phyloP scores from a whole-genome alignment of 2,113 vertebrate species.

The Datnioides undecimradiatus region DNA sequence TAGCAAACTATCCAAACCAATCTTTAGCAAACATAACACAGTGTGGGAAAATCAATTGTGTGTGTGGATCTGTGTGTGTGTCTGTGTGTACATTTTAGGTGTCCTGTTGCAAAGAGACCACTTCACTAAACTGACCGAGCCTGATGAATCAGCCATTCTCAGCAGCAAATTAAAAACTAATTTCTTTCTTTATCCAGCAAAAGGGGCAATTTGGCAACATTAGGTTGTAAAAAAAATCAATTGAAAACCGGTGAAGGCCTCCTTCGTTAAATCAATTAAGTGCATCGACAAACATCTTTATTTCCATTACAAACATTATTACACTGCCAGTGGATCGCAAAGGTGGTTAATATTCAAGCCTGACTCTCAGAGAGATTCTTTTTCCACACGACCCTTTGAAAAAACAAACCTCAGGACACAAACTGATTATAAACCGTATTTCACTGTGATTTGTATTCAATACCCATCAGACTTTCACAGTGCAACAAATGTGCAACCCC shows the following conservation, averaged over 20 bases:
- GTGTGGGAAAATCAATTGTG: slow-evolving; percentile 26
- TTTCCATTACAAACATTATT: slow-evolving; percentile 67
- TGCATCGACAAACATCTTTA: slow-evolving; percentile 70
- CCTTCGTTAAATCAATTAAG: slow-evolving; percentile 72
- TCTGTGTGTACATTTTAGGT: slow-evolving; percentile 13
- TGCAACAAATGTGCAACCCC: neutral
- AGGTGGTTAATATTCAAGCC: slow-evolving; percentile 50
- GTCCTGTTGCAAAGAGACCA: slow-evolving; percentile 30
- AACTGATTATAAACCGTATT: slow-evolving; percentile 22
- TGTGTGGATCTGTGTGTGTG: neutral
- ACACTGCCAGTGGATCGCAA: slow-evolving; percentile 41
- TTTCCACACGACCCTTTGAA: slow-evolving; percentile 8
- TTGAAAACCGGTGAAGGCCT: slow-evolving; percentile 44
- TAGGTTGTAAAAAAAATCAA: slow-evolving; percentile 49
- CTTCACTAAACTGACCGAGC: slow-evolving; percentile 43
- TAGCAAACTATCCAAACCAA: slow-evolving; percentile 15
- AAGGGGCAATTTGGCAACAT: slow-evolving; percentile 69
- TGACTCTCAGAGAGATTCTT: slow-evolving; percentile 21
- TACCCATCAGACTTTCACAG: slow-evolving; percentile 11
- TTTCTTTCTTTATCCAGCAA: slow-evolving; percentile 69
- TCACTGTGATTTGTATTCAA: slow-evolving; percentile 17
- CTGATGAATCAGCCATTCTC: slow-evolving; percentile 70
- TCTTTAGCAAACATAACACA: slow-evolving; percentile 14
- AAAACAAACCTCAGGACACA: neutral
- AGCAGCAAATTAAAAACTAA: slow-evolving; percentile 77